phyloP scores from a whole-genome alignment of 2,113 vertebrate species.

The Polyodon spathula region DNA sequence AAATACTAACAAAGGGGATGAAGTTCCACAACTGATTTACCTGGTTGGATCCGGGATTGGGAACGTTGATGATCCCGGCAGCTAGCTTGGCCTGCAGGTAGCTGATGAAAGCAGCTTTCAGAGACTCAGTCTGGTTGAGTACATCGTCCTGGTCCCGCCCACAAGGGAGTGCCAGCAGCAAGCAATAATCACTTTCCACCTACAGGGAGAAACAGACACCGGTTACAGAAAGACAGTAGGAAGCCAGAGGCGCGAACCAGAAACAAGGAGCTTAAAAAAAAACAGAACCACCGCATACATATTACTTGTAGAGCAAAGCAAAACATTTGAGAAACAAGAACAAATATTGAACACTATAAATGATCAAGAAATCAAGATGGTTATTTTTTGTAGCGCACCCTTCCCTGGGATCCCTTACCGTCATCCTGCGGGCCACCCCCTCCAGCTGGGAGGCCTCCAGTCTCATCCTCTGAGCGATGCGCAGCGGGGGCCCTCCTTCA shows the following conservation, averaged over 20 bases:
- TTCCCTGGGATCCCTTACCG: no score
- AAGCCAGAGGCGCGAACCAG: no score
- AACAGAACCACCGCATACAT: no score
- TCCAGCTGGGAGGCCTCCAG: conserved; percentile 89
- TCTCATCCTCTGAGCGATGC: conserved; percentile 95
- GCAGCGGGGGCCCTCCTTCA: conserved; percentile 80
- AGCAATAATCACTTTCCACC: conserved; percentile 95
- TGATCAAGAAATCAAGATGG: no score
- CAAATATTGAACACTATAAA: no score
- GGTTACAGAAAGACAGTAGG: no score
- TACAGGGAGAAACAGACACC: no score
- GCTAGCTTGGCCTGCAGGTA: conserved; percentile 97
- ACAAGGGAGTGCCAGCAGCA: conserved; percentile 87
- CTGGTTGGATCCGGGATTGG: conserved; percentile 96
- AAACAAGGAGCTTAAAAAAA: no score
- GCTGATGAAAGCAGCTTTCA: conserved; percentile 93
- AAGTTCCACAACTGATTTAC: conserved; percentile 37
- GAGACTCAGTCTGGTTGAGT: conserved; percentile 85
- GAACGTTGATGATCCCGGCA: conserved; percentile 95
- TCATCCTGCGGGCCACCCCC: conserved; percentile 89
- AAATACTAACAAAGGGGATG: neutral
- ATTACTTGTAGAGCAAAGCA: no score
- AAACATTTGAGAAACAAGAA: no score
- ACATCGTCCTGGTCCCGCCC: conserved; percentile 95
- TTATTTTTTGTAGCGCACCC: no score